A percentile compares a stretch with the other conserved stretches of the same genome.
Conservation (phyloP, 2,113 vertebrate species). For the Nesospiza acunhae region DNA sequence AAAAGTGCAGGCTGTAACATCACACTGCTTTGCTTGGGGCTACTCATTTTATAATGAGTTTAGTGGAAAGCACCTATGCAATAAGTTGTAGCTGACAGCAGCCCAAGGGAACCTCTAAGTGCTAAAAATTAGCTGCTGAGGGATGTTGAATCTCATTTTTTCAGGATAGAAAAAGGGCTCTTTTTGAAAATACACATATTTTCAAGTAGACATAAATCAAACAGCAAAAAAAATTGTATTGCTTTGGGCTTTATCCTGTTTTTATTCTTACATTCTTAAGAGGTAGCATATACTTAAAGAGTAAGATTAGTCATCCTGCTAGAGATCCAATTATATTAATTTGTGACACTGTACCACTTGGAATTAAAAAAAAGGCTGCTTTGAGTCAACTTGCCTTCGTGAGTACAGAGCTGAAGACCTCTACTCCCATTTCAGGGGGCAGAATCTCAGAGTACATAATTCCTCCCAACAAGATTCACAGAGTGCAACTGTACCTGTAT, state of each 20-base stretch:
- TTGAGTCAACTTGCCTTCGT: not conserved
- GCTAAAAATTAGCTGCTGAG: constrained; percentile 71
- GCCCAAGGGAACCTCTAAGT: constrained; percentile 71
- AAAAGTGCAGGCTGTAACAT: constrained; percentile 41
- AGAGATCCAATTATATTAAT: constrained; percentile 2
- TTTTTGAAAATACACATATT: constrained; percentile 62
- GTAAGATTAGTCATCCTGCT: constrained; percentile 4
- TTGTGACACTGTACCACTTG: not conserved
- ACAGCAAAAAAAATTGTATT: constrained; percentile 59
- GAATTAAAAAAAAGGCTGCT: not conserved
- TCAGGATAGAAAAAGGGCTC: constrained; percentile 54
- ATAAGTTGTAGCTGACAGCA: constrained; percentile 75
- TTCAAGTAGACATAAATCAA: constrained; percentile 71
- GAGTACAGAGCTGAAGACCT: not conserved
- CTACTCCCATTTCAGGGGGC: not conserved
- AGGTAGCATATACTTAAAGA: constrained; percentile 6
- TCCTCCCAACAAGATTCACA: not conserved
- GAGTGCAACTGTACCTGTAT: fast-evolving
- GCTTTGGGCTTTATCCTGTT: constrained; percentile 61
- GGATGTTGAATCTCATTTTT: constrained; percentile 61
- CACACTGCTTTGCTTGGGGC: constrained; percentile 63
- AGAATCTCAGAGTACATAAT: not conserved
- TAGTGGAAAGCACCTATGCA: constrained; percentile 74
- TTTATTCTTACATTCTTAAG: constrained; percentile 39
- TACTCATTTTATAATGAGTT: constrained; percentile 79